These are phyloP conservation scores for Pseudomyrmex concolor DNA, from an alignment of 1,140 invertebrate species.

Conservation along the genomic window DNA sequence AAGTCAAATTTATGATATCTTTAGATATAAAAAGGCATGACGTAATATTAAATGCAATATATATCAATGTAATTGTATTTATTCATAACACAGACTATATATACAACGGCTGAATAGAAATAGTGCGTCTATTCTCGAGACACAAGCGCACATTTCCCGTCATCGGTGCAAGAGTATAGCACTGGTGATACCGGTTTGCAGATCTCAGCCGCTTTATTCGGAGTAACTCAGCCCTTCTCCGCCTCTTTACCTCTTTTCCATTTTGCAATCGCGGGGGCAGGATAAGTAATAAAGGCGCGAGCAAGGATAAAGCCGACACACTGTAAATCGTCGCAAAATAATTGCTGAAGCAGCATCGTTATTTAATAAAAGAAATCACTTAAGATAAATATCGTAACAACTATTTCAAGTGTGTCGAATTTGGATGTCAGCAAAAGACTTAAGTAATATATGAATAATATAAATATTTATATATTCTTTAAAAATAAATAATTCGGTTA, in stretches of 20 bases:
- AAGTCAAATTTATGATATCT: neutral
- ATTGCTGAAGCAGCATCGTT: conserved; percentile 1
- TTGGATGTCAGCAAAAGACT: neutral
- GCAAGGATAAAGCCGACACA: conserved; percentile 21
- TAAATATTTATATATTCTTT: too few relatives aligned
- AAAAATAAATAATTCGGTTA: too few relatives aligned
- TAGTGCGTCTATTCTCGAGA: conserved; percentile 16
- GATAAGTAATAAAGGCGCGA: conserved; percentile 53
- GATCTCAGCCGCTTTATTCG: conserved; percentile 45
- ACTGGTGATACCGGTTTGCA: conserved; percentile 56
- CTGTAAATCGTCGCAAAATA: conserved; percentile 43
- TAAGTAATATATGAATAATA: too few relatives aligned
- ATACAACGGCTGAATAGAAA: neutral
- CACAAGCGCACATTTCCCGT: conserved; percentile 26
- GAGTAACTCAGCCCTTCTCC: conserved; percentile 38
- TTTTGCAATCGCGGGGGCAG: conserved; percentile 47
- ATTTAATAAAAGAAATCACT: neutral
- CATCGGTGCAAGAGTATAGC: conserved; percentile 4
- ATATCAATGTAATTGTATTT: neutral
- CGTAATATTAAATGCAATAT: neutral
- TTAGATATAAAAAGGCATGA: neutral
- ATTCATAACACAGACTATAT: neutral
- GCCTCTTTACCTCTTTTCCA: conserved; percentile 13
- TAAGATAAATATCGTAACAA: neutral
- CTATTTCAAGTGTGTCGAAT: neutral